Evolutionary conservation across 2,797 vertebrate genomes (phyloP).

Genomic region (Siniperca scherzeri): DNA sequence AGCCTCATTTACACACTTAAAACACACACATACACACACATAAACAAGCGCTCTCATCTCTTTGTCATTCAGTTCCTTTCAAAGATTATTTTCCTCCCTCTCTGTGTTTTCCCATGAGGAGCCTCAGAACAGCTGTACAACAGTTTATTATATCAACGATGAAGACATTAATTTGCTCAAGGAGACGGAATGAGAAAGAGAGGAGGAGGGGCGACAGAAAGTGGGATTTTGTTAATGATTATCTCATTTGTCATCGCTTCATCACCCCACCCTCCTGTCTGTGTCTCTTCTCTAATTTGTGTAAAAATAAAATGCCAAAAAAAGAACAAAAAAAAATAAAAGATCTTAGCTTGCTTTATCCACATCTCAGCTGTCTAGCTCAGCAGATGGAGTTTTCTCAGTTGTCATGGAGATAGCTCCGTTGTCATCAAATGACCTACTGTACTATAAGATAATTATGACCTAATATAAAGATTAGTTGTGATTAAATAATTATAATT

Average conservation of each 20-base stretch:
- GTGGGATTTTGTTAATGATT: conserved; percentile 31
- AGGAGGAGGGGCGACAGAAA: neutral
- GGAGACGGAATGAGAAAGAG: conserved; percentile 43
- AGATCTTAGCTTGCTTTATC: no score
- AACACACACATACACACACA: conserved; percentile 17
- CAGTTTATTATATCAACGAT: conserved; percentile 58
- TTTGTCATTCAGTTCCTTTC: conserved; percentile 60
- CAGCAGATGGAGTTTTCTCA: neutral
- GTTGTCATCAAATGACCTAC: neutral
- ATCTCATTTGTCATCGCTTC: conserved; percentile 44
- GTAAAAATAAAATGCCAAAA: neutral
- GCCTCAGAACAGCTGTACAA: conserved; percentile 56
- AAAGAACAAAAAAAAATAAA: no score
- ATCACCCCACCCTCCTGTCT: neutral
- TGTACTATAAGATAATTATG: neutral
- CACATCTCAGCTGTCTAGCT: neutral
- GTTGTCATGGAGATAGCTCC: neutral
- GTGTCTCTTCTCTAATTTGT: neutral
- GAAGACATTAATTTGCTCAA: conserved; percentile 60
- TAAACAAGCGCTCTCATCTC: conserved; percentile 33
- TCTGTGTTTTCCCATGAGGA: conserved; percentile 43
- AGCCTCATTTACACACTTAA: conserved; percentile 53
- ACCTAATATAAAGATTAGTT: neutral
- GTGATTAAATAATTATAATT: no score
- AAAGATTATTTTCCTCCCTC: conserved; percentile 50